Evolutionary conservation across 2,888 invertebrate genomes (phyloP), one percentile per base, ranked within the genome.

Genomic region (Liodrosophila aerea): DNA sequence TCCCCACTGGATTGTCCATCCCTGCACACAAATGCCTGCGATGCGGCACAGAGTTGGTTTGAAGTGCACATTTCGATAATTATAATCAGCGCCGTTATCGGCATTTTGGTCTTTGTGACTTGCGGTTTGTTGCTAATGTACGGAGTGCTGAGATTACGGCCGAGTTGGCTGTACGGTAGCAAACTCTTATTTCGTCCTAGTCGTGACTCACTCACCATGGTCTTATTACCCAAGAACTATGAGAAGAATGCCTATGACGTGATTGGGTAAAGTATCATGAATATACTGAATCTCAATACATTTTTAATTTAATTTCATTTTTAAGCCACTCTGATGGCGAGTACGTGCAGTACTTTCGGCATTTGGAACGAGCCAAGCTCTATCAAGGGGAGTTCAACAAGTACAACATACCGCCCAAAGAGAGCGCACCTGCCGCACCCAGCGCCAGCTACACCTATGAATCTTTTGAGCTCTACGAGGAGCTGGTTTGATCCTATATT

Each of bases 1-100:
- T 76, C 85, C 2, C 82, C 88, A 5, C 73, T 84, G 1, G 77
- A 86, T 41, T 88, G 88, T 22, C 73, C 54, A 0, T 75, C 88
- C 0, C 69, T 84, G 40, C 68, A 52, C n/a, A 77, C 77, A 7
- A 15, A 39, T 18, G 0, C 18, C 0, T 85, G 77, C 9, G 7
- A 0, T 4, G 2, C 16, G 4, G 0, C 2, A 0, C 4, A n/a
- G 1, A 12, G 22, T n/a, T 88, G 88, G 88, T 58, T 87, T 2
- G 43, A 46, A 4, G 36, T 11, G 0, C 39, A 73, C 7, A 65
- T 34, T 2, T 50, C 58, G 0, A 12, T 82, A 0, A 61, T 80
- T 5, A 59, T 87, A 4, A 16, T 69, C 0, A 1, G 86, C 0
- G 61, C 71, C 0, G 39, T 70, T 7, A 27, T 58, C 1, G 69